Evolutionary conservation across 2,797 vertebrate genomes (phyloP).

Genomic region (Knipowitschia caucasica): DNA sequence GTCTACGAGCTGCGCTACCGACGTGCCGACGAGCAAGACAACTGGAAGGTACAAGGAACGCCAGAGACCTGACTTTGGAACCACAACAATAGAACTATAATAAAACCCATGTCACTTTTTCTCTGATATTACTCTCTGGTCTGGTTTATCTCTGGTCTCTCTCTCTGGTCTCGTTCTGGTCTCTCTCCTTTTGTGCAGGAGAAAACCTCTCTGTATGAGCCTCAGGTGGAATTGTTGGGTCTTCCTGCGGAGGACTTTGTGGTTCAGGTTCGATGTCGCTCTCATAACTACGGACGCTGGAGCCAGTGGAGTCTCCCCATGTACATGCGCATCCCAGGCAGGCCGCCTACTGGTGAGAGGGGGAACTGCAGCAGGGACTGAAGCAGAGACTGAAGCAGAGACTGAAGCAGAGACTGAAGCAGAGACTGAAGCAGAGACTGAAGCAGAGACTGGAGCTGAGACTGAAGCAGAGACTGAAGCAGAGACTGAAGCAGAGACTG

Average conservation of each 20-base stretch:
- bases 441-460: background rate
- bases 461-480: background rate
- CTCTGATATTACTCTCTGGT: too few species aligned
- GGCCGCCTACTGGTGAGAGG: slow-evolving; percentile 45
- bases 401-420: background rate
- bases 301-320: slow-evolving; percentile 71
- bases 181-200: slow-evolving; percentile 44
- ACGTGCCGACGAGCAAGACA: slow-evolving; percentile 37
- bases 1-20: slow-evolving; percentile 76
- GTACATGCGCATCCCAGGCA: slow-evolving; percentile 51
- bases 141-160: too few species aligned
- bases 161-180: too few species aligned
- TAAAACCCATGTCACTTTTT: too few species aligned
- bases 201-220: slow-evolving; percentile 64
- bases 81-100: too few species aligned
- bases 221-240: slow-evolving; percentile 66
- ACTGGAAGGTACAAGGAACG: slow-evolving; percentile 76
- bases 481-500: background rate
- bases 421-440: background rate
- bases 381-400: background rate
- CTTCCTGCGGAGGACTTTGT: slow-evolving; percentile 61
- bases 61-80: too few species aligned
- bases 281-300: slow-evolving; percentile 69
- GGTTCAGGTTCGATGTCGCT: slow-evolving; percentile 72
- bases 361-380: background rate